phyloP scores from a whole-genome alignment of 2,888 invertebrate genomes.

The Drosophila aldrichi region DNA sequence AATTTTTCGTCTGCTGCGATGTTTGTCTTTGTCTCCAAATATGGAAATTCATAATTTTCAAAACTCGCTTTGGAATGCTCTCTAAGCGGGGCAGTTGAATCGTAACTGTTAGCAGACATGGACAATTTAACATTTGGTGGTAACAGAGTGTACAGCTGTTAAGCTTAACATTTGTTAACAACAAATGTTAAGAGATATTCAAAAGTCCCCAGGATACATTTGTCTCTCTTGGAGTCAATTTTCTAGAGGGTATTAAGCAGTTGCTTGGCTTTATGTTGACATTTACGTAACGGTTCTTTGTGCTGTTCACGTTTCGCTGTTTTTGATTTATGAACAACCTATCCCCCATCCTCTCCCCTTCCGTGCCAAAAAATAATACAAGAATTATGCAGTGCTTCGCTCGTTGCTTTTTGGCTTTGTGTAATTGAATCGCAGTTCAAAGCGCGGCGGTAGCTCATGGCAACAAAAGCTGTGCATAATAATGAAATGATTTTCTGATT shows the following conservation, averaged over 20 bases:
- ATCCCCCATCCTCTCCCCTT: not conserved
- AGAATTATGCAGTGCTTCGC: conserved; percentile 53
- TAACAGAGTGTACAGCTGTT: not conserved
- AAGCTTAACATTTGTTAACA: not conserved
- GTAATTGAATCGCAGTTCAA: conserved; percentile 69
- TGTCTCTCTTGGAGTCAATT: no score
- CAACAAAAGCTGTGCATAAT: conserved; percentile 24
- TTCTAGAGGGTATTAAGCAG: conserved; percentile 33
- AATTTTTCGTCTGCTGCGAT: conserved; percentile 49
- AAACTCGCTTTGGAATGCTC: conserved; percentile 22
- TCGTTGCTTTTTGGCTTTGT: conserved; percentile 46
- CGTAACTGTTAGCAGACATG: not conserved
- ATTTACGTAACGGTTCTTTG: conserved; percentile 7
- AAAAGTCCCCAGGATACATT: not conserved
- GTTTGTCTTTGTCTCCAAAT: conserved; percentile 60
- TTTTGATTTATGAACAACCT: conserved; percentile 48
- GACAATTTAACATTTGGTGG: not conserved
- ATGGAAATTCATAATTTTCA: conserved; percentile 69
- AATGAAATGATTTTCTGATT: conserved; percentile 34
- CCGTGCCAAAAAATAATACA: conserved; percentile 6
- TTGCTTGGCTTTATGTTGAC: not conserved
- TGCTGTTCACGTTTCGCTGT: conserved; percentile 37
- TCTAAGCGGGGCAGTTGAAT: not conserved
- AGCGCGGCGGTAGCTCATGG: conserved; percentile 40
- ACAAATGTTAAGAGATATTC: not conserved